A percentile compares a stretch with the other conserved stretches of the same genome.
Conservation (phyloP, 1,140 invertebrate genomes). For the Thaumetopoea pityocampa region DNA sequence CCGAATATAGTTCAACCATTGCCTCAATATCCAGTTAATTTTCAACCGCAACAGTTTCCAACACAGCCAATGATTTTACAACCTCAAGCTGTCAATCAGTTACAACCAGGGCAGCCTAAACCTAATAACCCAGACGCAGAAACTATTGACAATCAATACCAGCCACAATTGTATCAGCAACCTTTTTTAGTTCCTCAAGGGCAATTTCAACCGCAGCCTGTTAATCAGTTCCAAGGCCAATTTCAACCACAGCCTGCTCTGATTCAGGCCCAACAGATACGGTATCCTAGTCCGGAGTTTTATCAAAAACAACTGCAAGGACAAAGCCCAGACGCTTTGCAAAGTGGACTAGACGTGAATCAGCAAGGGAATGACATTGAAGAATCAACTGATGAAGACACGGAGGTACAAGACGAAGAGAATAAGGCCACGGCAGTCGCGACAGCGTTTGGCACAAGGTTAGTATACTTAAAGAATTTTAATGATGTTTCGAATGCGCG, state of each 20-base stretch:
- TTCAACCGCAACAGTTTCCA: conserved; percentile 8
- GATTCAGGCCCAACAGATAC: conserved; percentile 29
- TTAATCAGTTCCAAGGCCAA: conserved; percentile 31
- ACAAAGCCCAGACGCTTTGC: conserved; percentile 48
- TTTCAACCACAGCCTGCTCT: conserved; percentile 1
- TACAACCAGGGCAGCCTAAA: conserved; percentile 24
- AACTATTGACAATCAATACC: conserved; percentile 17
- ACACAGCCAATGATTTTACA: conserved; percentile 7
- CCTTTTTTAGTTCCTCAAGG: conserved; percentile 20
- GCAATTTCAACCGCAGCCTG: conserved; percentile 23
- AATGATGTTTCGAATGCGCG: conserved; percentile 6
- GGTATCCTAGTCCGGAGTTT: conserved; percentile 17
- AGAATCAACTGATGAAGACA: conserved; percentile 30
- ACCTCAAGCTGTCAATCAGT: conserved; percentile 16
- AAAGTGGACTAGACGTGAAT: conserved; percentile 58
- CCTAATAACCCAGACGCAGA: conserved; percentile 9
- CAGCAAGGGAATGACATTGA: conserved; percentile 54
- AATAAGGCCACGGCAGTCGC: conserved; percentile 47
- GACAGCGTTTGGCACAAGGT: conserved; percentile 64
- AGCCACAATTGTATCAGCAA: conserved; percentile 23
- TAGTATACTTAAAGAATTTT: conserved; percentile 23
- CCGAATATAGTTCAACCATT: no score
- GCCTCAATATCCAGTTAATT: no score
- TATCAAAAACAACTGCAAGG: conserved; percentile 22
- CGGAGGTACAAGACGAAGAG: conserved; percentile 36